phyloP scores from a whole-genome alignment of 1,140 invertebrate genomes.

The Agrilus planipennis region DNA sequence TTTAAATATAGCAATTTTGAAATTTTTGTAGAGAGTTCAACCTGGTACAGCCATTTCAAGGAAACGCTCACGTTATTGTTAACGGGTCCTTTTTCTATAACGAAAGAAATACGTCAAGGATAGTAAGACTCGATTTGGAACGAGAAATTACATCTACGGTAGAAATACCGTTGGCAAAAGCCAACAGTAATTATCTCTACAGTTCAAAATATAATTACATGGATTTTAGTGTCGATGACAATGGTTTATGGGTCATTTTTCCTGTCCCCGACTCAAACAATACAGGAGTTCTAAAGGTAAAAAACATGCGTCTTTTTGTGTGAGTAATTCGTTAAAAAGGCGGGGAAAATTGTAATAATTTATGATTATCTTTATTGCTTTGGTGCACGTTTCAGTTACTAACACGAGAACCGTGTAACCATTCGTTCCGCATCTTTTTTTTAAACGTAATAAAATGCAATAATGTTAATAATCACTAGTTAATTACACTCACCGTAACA shows the following conservation, averaged over 20 bases:
- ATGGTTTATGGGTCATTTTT: slow-evolving; percentile 81
- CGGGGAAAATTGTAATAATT: too few relatives aligned
- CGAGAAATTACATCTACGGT: slow-evolving; percentile 32
- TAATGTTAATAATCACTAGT: too few relatives aligned
- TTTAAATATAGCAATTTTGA: background rate
- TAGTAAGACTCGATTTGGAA: slow-evolving; percentile 51
- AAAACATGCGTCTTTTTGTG: too few relatives aligned
- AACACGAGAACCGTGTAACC: too few relatives aligned
- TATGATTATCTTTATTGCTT: too few relatives aligned
- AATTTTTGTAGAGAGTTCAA: slow-evolving; percentile 25
- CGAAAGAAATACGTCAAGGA: slow-evolving; percentile 44
- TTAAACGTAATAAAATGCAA: too few relatives aligned
- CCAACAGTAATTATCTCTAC: slow-evolving; percentile 47
- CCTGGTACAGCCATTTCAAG: slow-evolving; percentile 44
- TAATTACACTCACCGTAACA: too few relatives aligned
- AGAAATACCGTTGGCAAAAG: slow-evolving; percentile 31
- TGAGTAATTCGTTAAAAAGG: too few relatives aligned
- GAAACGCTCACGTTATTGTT: slow-evolving; percentile 82
- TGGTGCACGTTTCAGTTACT: too few relatives aligned
- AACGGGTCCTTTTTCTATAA: slow-evolving; percentile 90
- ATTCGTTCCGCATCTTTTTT: too few relatives aligned
- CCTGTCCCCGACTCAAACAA: slow-evolving; percentile 66
- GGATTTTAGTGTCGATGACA: slow-evolving; percentile 89
- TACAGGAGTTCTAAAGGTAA: slow-evolving; percentile 74
- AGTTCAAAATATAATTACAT: slow-evolving; percentile 64